Percentiles rank a stretch among this genome's conserved stretches.
These are phyloP conservation scores for Pelodiscus sinensis DNA, from an alignment of 2,113 vertebrate genomes.

Conservation along the genomic window DNA sequence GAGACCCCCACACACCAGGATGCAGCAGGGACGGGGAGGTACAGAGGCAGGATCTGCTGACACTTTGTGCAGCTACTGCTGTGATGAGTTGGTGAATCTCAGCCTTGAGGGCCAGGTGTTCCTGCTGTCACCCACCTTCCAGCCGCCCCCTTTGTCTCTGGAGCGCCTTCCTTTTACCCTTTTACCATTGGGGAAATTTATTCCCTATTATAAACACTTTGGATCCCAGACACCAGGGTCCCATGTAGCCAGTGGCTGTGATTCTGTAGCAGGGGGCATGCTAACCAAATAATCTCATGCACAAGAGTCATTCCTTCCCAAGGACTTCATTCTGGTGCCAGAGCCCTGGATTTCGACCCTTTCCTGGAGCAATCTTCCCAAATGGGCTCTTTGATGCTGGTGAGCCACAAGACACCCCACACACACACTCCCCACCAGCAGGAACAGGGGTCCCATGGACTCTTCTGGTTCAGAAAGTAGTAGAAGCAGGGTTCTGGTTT, in stretches of 20 bases:
- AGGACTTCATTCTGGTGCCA: not conserved
- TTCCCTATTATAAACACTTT: not conserved
- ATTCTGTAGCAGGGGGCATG: not conserved
- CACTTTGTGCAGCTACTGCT: not conserved
- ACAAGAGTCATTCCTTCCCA: not conserved
- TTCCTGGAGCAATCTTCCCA: not conserved
- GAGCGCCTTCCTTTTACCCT: not conserved
- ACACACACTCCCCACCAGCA: not conserved
- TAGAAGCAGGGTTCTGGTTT: not conserved
- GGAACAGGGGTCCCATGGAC: conserved; percentile 6
- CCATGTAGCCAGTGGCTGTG: not conserved
- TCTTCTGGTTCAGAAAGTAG: not conserved
- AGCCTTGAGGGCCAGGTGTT: not conserved
- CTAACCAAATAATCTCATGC: not conserved
- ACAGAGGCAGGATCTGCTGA: not conserved
- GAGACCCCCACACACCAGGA: no score
- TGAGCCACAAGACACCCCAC: not conserved
- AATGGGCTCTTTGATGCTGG: not conserved
- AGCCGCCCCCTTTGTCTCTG: not conserved
- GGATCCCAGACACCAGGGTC: no score
- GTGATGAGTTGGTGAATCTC: not conserved
- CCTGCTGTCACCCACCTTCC: not conserved
- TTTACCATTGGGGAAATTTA: not conserved
- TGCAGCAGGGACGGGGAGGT: not conserved
- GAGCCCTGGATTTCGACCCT: not conserved